Evolutionary conservation across 2,113 vertebrate genomes (phyloP), one percentile per base, ranked within the genome.

Genomic region (Epinephelus cyanopodus): DNA sequence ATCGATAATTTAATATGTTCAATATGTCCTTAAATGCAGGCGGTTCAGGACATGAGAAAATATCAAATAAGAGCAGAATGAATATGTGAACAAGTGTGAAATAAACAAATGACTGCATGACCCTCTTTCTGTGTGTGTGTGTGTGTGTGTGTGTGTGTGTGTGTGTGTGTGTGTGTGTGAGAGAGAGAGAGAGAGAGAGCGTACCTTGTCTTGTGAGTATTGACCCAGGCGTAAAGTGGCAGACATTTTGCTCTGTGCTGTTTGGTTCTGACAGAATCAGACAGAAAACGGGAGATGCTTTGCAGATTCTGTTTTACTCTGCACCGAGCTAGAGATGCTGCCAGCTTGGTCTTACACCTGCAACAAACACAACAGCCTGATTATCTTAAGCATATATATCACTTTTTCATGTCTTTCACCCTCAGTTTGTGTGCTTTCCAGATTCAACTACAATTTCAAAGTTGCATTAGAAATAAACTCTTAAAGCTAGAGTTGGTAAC

Each of bases 301-400:
- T 92, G 90, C 79, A 97, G 96, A 62, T 92, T 92, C 1, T 96
- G 90, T 84, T 97, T 98, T 84, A 99, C 97, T 81, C 97, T 96
- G 89, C 80, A 96, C 71, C 97, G 97, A 81, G 98, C 98, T 53
- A 98, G 75, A 0, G 97, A 95, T 0, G 97, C 97, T 74, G 97
- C 97, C 89, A 99, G 89, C 83, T 97, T 99, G 53, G 93, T 98
- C 89, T 93, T 97, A 87, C 85, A 96, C 81, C 98, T 99, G 91
- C 19, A 91, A 83, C 1, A 27, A 65, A 57, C 48, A 50, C 9
- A 42, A 60, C 3, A 75, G 5, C 70, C 58, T 57, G 10, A 33
- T 5, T 47, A 54, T 50, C 11, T 3, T 18, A 19, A 58, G 50
- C 15, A 27, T 7, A 39, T 1, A 23, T 0, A 8, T 25, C 39